Conservation (phyloP, 2,888 invertebrate species). For the Apamea monoglypha region DNA sequence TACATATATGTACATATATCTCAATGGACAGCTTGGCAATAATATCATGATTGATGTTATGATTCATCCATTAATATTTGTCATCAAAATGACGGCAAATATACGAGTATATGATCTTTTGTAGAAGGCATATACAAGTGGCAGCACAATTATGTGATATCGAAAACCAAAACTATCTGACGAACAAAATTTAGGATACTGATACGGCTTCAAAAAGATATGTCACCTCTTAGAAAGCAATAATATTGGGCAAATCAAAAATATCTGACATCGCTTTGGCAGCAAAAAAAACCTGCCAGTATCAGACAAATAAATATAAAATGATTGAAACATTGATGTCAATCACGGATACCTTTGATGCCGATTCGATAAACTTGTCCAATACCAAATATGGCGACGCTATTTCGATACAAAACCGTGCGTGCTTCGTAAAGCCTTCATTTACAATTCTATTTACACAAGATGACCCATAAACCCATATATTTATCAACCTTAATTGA, state of each 20-base stretch:
- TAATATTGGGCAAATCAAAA: background rate
- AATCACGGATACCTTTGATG: background rate
- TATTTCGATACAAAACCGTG: slow-evolving; percentile 11
- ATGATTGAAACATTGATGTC: background rate
- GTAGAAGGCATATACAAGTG: background rate
- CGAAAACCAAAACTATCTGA: background rate
- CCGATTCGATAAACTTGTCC: background rate
- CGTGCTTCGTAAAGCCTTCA: background rate
- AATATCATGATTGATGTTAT: background rate
- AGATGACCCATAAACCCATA: slow-evolving; percentile 56
- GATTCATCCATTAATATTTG: background rate
- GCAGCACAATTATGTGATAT: background rate
- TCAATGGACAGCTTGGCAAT: background rate
- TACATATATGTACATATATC: too few species aligned
- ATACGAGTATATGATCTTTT: background rate
- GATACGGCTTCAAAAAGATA: background rate
- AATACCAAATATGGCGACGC: slow-evolving; percentile 5
- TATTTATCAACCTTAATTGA: slow-evolving; percentile 63
- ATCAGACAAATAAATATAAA: slow-evolving; percentile 9
- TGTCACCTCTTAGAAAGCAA: background rate
- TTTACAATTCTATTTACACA: slow-evolving; percentile 48
- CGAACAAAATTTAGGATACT: background rate
- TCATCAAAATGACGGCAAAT: background rate
- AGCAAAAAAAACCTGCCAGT: background rate
- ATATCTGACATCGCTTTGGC: background rate